Evolutionary conservation across 1,140 invertebrate species (phyloP).

Genomic region (Diprion similis): DNA sequence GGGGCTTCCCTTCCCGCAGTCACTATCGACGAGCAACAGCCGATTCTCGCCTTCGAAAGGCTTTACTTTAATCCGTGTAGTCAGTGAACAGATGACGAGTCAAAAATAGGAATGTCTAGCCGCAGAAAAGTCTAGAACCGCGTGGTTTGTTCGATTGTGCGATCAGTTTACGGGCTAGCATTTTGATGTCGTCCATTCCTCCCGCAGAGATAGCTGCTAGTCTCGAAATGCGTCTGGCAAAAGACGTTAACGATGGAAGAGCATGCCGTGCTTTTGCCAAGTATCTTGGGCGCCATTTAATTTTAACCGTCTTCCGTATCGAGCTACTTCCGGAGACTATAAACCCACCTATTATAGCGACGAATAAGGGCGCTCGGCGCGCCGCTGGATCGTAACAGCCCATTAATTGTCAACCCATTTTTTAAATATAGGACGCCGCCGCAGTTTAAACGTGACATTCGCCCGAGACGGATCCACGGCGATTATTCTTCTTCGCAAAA

Average conservation of each 20-base stretch:
- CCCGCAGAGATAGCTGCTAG: background rate
- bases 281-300: conserved; percentile 1
- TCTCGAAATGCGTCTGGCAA: background rate
- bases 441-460: background rate
- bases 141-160: background rate
- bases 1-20: too few species aligned
- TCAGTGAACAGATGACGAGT: too few species aligned
- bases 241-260: background rate
- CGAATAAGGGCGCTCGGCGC: too few species aligned
- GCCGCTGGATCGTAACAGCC: background rate
- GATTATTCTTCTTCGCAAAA: background rate
- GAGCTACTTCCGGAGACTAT: conserved; percentile 6
- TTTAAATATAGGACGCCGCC: background rate
- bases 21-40: too few species aligned
- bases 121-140: too few species aligned
- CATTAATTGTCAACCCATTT: background rate
- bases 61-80: too few species aligned
- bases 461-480: background rate
- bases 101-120: too few species aligned
- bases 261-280: background rate
- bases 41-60: too few species aligned
- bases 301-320: conserved; percentile 1
- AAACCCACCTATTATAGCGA: background rate
- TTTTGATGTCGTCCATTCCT: background rate
- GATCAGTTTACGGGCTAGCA: too few species aligned